Evolutionary conservation across 2,888 invertebrate species (phyloP).

Genomic region (Zeuzera pyrina): DNA sequence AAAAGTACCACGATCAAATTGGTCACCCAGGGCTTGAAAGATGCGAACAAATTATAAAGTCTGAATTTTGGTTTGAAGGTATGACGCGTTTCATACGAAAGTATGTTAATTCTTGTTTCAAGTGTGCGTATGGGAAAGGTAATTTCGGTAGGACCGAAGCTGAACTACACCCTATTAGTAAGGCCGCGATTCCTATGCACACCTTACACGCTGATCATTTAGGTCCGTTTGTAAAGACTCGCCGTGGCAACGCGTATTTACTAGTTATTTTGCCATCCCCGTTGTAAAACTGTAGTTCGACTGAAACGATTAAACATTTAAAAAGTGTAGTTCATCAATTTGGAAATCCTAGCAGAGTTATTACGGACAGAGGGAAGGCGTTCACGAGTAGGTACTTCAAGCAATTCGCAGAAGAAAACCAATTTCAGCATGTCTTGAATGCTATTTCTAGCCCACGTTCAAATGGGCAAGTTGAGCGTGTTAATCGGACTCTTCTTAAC

Average conservation of each 20-base stretch:
- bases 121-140: slow-evolving; percentile 14
- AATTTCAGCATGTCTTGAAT: slow-evolving; percentile 12
- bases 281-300: slow-evolving; percentile 7
- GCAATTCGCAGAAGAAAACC: slow-evolving; percentile 7
- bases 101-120: slow-evolving; percentile 26
- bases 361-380: slow-evolving; percentile 9
- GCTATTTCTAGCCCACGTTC: slow-evolving; percentile 13
- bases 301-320: slow-evolving; percentile 9
- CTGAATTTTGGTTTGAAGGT: slow-evolving; percentile 38
- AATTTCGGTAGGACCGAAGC: slow-evolving; percentile 16
- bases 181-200: slow-evolving; percentile 13
- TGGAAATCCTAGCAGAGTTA: slow-evolving; percentile 10
- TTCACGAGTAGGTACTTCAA: slow-evolving; percentile 12
- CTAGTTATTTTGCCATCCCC: slow-evolving; percentile 11
- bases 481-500: slow-evolving; percentile 11
- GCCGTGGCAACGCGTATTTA: slow-evolving; percentile 13
- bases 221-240: slow-evolving; percentile 16
- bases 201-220: slow-evolving; percentile 19
- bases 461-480: slow-evolving; percentile 13
- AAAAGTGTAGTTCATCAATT: slow-evolving; percentile 11
- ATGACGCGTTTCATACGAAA: slow-evolving; percentile 36
- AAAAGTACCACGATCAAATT: slow-evolving; percentile 28
- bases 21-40: slow-evolving; percentile 33
- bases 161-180: slow-evolving; percentile 17
- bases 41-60: slow-evolving; percentile 23